Evolutionary conservation across 2,888 invertebrate genomes (phyloP).

Genomic region (Uloborus plumipes): DNA sequence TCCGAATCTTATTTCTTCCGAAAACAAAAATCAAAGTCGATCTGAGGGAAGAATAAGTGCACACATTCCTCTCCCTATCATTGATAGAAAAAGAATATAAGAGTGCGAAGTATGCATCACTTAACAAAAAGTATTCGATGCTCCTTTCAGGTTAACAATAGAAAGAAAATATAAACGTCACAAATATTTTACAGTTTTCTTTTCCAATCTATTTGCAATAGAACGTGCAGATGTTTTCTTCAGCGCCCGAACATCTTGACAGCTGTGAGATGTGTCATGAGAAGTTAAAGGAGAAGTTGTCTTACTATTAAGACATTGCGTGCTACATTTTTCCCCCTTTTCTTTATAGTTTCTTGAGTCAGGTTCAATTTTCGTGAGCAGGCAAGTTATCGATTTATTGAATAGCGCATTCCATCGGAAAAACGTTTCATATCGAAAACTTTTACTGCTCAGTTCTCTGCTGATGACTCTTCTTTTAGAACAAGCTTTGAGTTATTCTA

Average conservation of each 20-base stretch:
- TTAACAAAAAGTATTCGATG: background rate
- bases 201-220: slow-evolving; percentile 40
- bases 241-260: slow-evolving; percentile 39
- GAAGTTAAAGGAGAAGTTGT: slow-evolving; percentile 55
- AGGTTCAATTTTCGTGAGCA: slow-evolving; percentile 61
- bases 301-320: slow-evolving; percentile 62
- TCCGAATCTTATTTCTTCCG: too few relatives aligned
- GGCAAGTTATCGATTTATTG: slow-evolving; percentile 60
- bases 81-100: too few relatives aligned
- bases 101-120: too few relatives aligned
- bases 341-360: slow-evolving; percentile 51
- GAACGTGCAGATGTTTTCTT: slow-evolving; percentile 54
- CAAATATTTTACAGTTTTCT: slow-evolving; percentile 48
- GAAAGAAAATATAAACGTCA: slow-evolving; percentile 1
- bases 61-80: too few relatives aligned
- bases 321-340: slow-evolving; percentile 25
- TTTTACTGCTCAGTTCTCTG: slow-evolving; percentile 58
- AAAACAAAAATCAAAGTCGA: too few relatives aligned
- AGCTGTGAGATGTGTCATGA: slow-evolving; percentile 41
- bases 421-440: slow-evolving; percentile 60
- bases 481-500: slow-evolving; percentile 56
- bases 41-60: too few relatives aligned
- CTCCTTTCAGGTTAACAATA: slow-evolving; percentile 2
- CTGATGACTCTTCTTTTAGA: slow-evolving; percentile 58
- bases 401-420: slow-evolving; percentile 49